Base-by-base conservation (phyloP, 2,797 vertebrate species). In the Lagocephalus sceleratus region DNA sequence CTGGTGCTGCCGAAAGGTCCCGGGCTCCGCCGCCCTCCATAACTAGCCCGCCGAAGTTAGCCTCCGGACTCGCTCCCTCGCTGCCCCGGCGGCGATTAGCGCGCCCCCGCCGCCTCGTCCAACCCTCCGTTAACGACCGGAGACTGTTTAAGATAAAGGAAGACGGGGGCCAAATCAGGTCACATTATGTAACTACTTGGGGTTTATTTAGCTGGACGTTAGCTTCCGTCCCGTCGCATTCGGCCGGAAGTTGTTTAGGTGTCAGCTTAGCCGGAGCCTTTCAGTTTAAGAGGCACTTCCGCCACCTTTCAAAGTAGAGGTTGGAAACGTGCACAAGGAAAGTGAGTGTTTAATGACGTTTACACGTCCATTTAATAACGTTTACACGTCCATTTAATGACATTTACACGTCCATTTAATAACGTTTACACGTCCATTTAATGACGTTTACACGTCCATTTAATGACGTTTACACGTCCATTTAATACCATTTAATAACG, bases 21-120 rank as follows among this genome's bases (percentile, higher is more conserved):
- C 48, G 6, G 11, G 63, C 62, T 69, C 60, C 32, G 0, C 49
- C 79, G 58, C 60, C 68, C 57, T 73, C 82, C 77, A 80, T 78
- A 62, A 76, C 69, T 68, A 73, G 70, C 79, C 47, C 54, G 75
- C 74, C 74, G 68, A 57, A 56, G 68, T 73, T 85, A 81, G 76
- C 82, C 68, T 60, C 71, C 71, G 65, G 71, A 50, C 50, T 68
- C 80, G 47, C 68, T 54, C 63, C 44, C 32, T 54, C n/a, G 66
- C 53, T 76, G 2, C 61, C 21, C 19, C 53, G 19, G 58, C 62
- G n/a, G 20, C 42, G 39, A 17, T n/a, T 7, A n/a, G 6, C 15
- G 15, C 15, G 6, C 17, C 10, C 8, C 4, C 39, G 16, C 6
- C 39, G 8, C 39, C n/a, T 16, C 6, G 2, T 43, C 17, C 9